These are phyloP conservation scores for Manduca sexta DNA, from an alignment of 1,140 invertebrate species.

Conservation along the genomic window DNA sequence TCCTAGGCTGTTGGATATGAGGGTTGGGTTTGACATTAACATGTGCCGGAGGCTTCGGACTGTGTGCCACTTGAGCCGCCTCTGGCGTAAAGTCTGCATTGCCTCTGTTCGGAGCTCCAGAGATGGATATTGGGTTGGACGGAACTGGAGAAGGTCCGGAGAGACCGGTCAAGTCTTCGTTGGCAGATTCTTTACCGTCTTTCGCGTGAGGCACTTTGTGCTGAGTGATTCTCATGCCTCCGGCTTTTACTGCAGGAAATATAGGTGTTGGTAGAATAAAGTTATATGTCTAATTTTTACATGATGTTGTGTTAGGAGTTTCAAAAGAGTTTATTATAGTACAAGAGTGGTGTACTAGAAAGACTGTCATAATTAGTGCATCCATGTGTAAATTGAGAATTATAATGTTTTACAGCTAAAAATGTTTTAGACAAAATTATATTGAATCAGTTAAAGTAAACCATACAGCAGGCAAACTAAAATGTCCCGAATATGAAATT, in stretches of 20 bases:
- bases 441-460: no score
- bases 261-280: not conserved
- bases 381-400: no score
- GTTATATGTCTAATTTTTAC: no score
- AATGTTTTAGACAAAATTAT: no score
- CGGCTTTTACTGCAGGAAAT: constrained; percentile 85
- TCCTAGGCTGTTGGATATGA: constrained; percentile 86
- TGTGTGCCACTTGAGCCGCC: constrained; percentile 86
- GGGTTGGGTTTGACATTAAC: constrained; percentile 74
- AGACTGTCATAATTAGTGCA: no score
- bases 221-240: constrained; percentile 93
- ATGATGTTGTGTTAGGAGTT: no score
- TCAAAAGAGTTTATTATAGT: no score
- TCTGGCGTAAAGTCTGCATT: constrained; percentile 91
- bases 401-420: no score
- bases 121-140: constrained; percentile 84
- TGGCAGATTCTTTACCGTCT: constrained; percentile 74
- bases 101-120: constrained; percentile 85
- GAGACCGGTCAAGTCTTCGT: constrained; percentile 59
- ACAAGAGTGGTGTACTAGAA: no score
- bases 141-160: constrained; percentile 74
- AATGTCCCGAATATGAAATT: no score
- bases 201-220: constrained; percentile 83
- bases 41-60: constrained; percentile 80
- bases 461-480: no score